These are phyloP conservation scores for Epinephelus moara DNA, from an alignment of 2,113 vertebrate genomes.

Conservation along the genomic window DNA sequence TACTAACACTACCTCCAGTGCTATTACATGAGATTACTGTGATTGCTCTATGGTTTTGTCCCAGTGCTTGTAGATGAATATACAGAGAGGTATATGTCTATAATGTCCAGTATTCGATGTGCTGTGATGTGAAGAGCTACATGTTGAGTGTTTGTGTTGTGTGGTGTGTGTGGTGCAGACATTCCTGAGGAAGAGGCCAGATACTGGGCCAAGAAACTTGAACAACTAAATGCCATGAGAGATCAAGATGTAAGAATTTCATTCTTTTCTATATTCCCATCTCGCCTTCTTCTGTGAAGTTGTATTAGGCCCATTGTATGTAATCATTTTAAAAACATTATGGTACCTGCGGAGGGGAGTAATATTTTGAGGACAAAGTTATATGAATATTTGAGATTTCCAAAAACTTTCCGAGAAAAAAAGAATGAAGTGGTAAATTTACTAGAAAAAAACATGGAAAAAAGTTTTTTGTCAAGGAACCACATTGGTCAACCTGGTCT, in stretches of 20 bases:
- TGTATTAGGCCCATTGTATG: too few relatives aligned
- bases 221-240: slow-evolving; percentile 96
- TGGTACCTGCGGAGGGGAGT: too few relatives aligned
- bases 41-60: background rate
- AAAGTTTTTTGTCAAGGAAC: too few relatives aligned
- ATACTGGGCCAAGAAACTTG: slow-evolving; percentile 99
- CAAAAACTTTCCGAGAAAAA: too few relatives aligned
- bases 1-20: background rate
- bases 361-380: too few relatives aligned
- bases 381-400: too few relatives aligned
- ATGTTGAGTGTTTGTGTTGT: slow-evolving; percentile 28
- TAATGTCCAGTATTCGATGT: background rate
- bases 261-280: background rate
- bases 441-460: too few relatives aligned
- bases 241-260: slow-evolving; percentile 93
- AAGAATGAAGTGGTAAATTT: too few relatives aligned
- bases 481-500: too few relatives aligned
- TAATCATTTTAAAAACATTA: too few relatives aligned
- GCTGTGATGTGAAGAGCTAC: background rate
- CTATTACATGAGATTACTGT: background rate
- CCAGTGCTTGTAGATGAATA: background rate
- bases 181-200: slow-evolving; percentile 98
- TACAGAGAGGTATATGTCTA: background rate
- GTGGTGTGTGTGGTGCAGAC: slow-evolving; percentile 83
- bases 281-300: background rate